Evolutionary conservation across 2,888 invertebrate species (phyloP), one percentile per base, ranked within the genome.

Genomic region (Molorchus minor): DNA sequence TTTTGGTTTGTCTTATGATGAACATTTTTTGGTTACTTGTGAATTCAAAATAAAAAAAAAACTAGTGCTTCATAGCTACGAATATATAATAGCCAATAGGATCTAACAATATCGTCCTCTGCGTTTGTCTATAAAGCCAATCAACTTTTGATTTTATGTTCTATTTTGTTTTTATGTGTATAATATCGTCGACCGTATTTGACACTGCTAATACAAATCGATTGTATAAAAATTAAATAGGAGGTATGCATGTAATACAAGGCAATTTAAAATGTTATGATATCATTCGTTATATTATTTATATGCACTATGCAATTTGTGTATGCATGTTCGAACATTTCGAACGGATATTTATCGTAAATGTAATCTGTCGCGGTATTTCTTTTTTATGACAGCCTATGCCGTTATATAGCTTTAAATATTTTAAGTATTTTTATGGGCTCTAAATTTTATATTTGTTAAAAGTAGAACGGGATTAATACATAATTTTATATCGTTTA

Each of bases 201-300:
- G 25, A n/a, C 21, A 13, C 20, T 8, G 21, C 47, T 36, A 49
- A 49, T 49, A 36, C 21, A 49, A 49, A 49, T 49, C 47, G 36
- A 49, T 36, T 36, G 8, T 15, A 49, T 49, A 49, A 36, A 49
- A 36, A 36, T 33, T 36, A 20, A 49, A 36, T 36, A 36, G 8
- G 21, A 36, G 36, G 35, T 49, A 36, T 49, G 20, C 36, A 36
- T 8, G 35, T 38, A 36, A 20, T 21, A 3, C 35, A 21, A n/a
- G 19, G 36, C 15, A 36, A 49, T 49, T 21, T 49, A 21, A 20
- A 49, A 36, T 38, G 36, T 35, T 49, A 36, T 36, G 47, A 36
- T 49, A 33, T 35, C 20, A 19, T 46, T 35, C 33, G 33, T 46
- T 46, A 49, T 30, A 45, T 30, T 30, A 45, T 49, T 49, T 36